Percentiles rank a stretch among this genome's conserved stretches.
Evolutionary conservation across 64 coral and sea anemone genomes (phyloP).

Genomic region (Stylophora pistillata): DNA sequence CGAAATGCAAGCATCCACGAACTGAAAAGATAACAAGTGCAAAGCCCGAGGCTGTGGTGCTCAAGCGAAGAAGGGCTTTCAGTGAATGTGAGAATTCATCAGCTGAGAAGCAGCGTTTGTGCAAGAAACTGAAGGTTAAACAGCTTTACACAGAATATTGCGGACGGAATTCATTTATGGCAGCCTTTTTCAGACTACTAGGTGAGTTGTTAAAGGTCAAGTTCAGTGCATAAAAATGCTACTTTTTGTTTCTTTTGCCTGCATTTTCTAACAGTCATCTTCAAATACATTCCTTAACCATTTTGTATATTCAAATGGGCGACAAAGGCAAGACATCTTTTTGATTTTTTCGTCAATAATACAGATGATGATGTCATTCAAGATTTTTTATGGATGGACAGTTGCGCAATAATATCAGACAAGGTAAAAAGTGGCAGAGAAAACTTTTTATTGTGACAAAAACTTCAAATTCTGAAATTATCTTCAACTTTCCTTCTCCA

Average conservation of each 20-base stretch:
- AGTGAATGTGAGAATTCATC: conserved; percentile 30
- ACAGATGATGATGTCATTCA: conserved; percentile 97
- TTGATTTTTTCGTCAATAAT: conserved; percentile 8
- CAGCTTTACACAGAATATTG: conserved; percentile 69
- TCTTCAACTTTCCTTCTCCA: conserved; percentile 15
- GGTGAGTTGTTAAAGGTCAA: conserved; percentile 55
- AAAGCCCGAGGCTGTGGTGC: conserved; percentile 16
- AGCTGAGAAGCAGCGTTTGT: conserved; percentile 13
- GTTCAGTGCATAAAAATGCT: not conserved
- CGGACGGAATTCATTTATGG: conserved; percentile 90
- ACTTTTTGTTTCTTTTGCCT: not conserved
- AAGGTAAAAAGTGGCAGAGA: conserved; percentile 59
- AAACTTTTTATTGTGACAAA: not conserved
- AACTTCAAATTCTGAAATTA: not conserved
- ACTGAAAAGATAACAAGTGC: conserved; percentile 17
- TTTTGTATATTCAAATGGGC: too few species aligned
- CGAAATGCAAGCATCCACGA: not conserved
- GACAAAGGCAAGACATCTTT: not conserved
- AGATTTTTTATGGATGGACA: conserved; percentile 99
- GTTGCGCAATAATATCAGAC: conserved; percentile 95
- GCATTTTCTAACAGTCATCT: not conserved
- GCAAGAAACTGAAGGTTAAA: conserved; percentile 80
- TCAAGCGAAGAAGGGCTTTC: conserved; percentile 25
- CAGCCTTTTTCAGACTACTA: conserved; percentile 91
- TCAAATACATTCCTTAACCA: too few species aligned